phyloP scores from a whole-genome alignment of 2,113 vertebrate species.

The Ranitomeya variabilis region DNA sequence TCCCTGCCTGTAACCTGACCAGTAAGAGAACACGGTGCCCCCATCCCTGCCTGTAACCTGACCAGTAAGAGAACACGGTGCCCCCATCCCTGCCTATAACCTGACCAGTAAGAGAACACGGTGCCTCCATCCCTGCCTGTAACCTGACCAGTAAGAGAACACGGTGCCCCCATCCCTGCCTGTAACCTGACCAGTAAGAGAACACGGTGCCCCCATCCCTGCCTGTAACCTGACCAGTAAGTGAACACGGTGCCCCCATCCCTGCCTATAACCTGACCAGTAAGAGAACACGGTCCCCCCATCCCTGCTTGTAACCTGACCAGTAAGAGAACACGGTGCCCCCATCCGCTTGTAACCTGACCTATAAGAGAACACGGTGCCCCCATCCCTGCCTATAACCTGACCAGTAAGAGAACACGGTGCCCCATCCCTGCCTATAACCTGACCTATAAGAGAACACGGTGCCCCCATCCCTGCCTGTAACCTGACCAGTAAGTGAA shows the following conservation, averaged over 20 bases:
- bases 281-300: constrained; percentile 16
- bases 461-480: constrained; percentile 66
- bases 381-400: constrained; percentile 69
- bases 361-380: constrained; percentile 16
- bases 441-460: constrained; percentile 59
- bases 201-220: constrained; percentile 60
- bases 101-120: constrained; percentile 58
- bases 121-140: constrained; percentile 66
- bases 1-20: constrained; percentile 70
- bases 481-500: constrained; percentile 61
- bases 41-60: constrained; percentile 71
- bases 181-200: constrained; percentile 66
- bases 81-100: constrained; percentile 68
- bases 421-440: constrained; percentile 68
- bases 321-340: background rate
- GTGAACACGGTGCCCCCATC: constrained; percentile 58
- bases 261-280: constrained; percentile 67
- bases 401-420: constrained; percentile 56
- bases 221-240: constrained; percentile 67
- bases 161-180: constrained; percentile 62
- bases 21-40: background rate
- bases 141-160: constrained; percentile 61
- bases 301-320: constrained; percentile 71
- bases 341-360: constrained; percentile 71
- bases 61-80: constrained; percentile 28